phyloP scores from a whole-genome alignment of 2,888 invertebrate species.

The Patella pellucida region DNA sequence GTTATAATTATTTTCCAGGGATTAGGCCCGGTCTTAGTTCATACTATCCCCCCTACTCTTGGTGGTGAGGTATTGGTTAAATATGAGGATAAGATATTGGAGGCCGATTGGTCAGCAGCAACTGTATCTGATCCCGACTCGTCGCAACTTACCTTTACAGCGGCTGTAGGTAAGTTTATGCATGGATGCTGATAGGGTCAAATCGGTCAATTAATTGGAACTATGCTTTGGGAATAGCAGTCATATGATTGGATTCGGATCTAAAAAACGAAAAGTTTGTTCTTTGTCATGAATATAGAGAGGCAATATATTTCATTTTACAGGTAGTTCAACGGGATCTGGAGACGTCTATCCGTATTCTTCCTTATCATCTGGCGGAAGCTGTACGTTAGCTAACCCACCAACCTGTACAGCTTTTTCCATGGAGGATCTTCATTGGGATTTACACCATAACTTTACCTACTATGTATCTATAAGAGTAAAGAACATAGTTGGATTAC shows the following conservation, averaged over 20 bases:
- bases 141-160: slow-evolving; percentile 29
- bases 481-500: slow-evolving; percentile 29
- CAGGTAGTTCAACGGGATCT: no score
- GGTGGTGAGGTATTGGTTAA: slow-evolving; percentile 22
- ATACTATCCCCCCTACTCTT: slow-evolving; percentile 32
- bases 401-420: slow-evolving; percentile 29
- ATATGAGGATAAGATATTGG: slow-evolving; percentile 25
- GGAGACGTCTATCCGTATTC: no score
- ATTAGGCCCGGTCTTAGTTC: slow-evolving; percentile 37
- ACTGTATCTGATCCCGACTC: slow-evolving; percentile 42
- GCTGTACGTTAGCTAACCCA: slow-evolving; percentile 9
- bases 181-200: no score
- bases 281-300: no score
- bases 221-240: no score
- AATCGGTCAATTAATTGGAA: no score
- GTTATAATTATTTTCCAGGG: slow-evolving; percentile 21
- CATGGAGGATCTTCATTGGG: slow-evolving; percentile 24
- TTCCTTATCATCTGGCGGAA: no score
- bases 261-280: no score
- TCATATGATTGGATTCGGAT: no score
- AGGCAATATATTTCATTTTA: no score
- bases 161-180: slow-evolving; percentile 39
- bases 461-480: slow-evolving; percentile 32
- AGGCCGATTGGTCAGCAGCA: slow-evolving; percentile 37
- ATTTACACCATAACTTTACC: slow-evolving; percentile 28